Evolutionary conservation across 92 coral and sea anemone species (phyloP), one percentile per base, ranked within the genome.

Genomic region (Heliopora coerulea): DNA sequence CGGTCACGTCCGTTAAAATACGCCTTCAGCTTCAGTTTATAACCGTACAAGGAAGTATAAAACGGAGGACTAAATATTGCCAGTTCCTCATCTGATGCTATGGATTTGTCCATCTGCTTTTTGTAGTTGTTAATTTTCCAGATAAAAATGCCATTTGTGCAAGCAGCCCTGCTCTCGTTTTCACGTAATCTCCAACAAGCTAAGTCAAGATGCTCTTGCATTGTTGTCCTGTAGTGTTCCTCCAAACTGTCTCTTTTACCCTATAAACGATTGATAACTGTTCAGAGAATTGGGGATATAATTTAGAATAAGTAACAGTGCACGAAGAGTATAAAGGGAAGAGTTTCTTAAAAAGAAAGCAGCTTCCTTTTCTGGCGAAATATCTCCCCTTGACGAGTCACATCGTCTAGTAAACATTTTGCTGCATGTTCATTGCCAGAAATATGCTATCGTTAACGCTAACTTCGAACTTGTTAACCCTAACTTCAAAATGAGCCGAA

Each of bases 41-140:
- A 95, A 23, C 99, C 99, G 54, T 95, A 95, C 33, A 90, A 96
- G 0, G 95, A 85, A 0, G 99, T 87, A 68, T 90, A 95, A 75
- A 90, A 95, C 26, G 97, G 89, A 10, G 97, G 96, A 44, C 99
- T 95, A 65, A 95, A 95, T 21, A 95, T 95, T 29, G 99, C 99
- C 27, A 86, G 75, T 56, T 95, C 99, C 49, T 95, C 96, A 9
- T 90, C 86, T 17, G 97, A 83, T 0, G 88, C 85, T 25, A 91
- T 82, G 0, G 99, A 88, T 31, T 83, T 89, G n/a, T 88, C 97
- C 62, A 79, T 84, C 41, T 88, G 96, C 31, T 91, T 90, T 68
- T 83, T 88, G 83, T 95, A 91, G 79, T 76, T 82, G 44, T 62
- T 34, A 56, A 95, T 95, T 84, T 88, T 95, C 99, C 99, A 95